Evolutionary conservation across 2,888 invertebrate species (phyloP), one percentile per base, ranked within the genome.

Genomic region (Melinaea menophilus): DNA sequence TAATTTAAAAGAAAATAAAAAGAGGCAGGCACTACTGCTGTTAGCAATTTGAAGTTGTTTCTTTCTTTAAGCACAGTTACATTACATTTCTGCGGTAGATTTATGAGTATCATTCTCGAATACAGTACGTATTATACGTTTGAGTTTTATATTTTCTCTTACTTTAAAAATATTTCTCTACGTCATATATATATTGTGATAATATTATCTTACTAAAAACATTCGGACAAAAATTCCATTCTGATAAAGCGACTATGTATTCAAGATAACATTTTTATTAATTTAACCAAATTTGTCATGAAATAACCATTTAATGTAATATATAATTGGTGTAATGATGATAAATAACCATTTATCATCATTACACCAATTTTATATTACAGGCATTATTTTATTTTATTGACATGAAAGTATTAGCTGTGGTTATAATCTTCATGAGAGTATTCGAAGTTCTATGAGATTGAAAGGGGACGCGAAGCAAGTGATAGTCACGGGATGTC

Each of bases 151-250:
- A 22, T 22, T 22, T 22, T 22, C 0, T 22, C 22, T 22, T 22
- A 22, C 22, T 22, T 22, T 22, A 22, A 22, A 22, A 22, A 22
- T 22, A 22, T 22, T 22, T 22, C 22, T 22, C 22, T 22, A 22
- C 22, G 22, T 22, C 22, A 22, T 22, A 22, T 22, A 22, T 22
- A 22, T 22, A 22, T 22, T 22, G 22, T 22, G 22, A 22, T 22
- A 22, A 22, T 22, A 22, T 22, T 22, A 1, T 22, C 22, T 22
- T 1, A 22, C 22, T 58, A 56, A 59, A 73, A 77, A 77, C 82
- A 78, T 76, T 75, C 71, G 72, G 74, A 46, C 11, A 46, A n/a
- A 46, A 46, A n/a, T 4, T 11, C 46, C 11, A 4, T 46, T 11
- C 46, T 46, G 46, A n/a, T 46, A 46, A n/a, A 46, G n/a, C 9